Evolutionary conservation across 2,113 vertebrate genomes (phyloP).

Genomic region (Lethenteron camtschaticum): DNA sequence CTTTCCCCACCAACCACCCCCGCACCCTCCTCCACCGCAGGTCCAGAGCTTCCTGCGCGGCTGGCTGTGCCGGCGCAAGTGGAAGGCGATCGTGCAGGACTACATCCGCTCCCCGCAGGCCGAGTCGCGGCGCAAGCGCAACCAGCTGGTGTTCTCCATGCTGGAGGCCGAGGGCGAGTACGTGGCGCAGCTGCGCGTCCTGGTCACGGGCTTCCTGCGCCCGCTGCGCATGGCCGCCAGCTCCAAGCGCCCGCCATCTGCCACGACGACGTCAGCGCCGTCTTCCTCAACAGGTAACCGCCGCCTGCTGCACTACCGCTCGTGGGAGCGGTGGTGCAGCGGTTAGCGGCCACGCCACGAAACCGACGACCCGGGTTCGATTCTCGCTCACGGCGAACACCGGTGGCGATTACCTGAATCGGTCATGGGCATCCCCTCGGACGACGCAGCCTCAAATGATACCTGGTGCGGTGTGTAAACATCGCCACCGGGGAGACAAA

Average conservation of each 20-base stretch:
- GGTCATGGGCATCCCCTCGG: too few relatives aligned
- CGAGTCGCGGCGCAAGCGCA: slow-evolving; percentile 91
- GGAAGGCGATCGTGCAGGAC: slow-evolving; percentile 97
- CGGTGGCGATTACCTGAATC: too few relatives aligned
- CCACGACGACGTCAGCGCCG: slow-evolving; percentile 83
- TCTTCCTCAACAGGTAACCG: slow-evolving; percentile 85
- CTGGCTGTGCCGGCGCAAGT: slow-evolving; percentile 87
- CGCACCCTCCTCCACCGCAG: slow-evolving; percentile 17
- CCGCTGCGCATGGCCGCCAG: slow-evolving; percentile 89
- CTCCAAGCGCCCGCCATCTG: slow-evolving; percentile 82
- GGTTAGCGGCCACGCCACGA: too few relatives aligned
- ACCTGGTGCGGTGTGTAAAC: too few relatives aligned
- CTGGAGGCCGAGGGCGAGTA: slow-evolving; percentile 91
- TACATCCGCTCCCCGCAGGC: slow-evolving; percentile 96
- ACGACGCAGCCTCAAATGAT: too few relatives aligned
- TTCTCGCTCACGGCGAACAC: too few relatives aligned
- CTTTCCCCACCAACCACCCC: too few relatives aligned
- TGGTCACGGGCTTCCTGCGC: slow-evolving; percentile 82
- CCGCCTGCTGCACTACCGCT: too few relatives aligned
- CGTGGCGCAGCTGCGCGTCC: slow-evolving; percentile 72
- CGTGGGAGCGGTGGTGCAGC: too few relatives aligned
- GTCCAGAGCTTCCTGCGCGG: slow-evolving; percentile 97
- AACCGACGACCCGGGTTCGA: too few relatives aligned
- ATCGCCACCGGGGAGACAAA: too few relatives aligned
- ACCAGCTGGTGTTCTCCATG: slow-evolving; percentile 98